Evolutionary conservation across 2,888 invertebrate species (phyloP), one percentile per base, ranked within the genome.

Genomic region (Trissoscelio sp.): DNA sequence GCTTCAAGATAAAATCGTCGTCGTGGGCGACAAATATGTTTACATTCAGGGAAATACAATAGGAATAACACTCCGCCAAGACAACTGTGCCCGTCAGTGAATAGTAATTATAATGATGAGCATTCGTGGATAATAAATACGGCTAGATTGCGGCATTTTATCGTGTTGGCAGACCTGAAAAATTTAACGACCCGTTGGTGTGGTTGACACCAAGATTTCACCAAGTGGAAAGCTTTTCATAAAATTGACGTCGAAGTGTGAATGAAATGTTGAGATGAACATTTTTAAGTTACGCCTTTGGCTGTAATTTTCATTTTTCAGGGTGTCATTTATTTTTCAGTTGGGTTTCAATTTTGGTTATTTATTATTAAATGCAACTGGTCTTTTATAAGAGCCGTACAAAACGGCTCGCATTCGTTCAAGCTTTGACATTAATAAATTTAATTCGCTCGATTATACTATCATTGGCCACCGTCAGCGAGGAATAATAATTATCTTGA

Each of bases 401-500:
- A 9, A 37, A 14, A 44, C 16, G 16, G 16, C 22, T 24, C 3
- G 39, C 34, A 57, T 39, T 37, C 37, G 53, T 42, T 51, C 31
- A 34, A 28, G 44, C 18, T 69, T 57, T 51, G 74, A 39, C 42
- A 70, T 57, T 55, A 74, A 80, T 70, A 64, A 66, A 75, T 64
- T 81, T 51, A 75, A 75, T 81, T 81, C 51, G 16, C 58, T 39
- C 48, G 72, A 67, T 77, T 72, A 72, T 48, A 39, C 75, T 75
- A 80, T 66, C 75, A 53, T 60, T 72, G 81, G 53, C 73, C 77
- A 73, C 66, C 72, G 72, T 77, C 77, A 60, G 55, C 77, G 77
- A 77, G 67, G 67, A 77, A 77, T 67, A 81, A 81, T 81, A 72
- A 81, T 81, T 72, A 81, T 77, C 67, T 77, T 62, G 67, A 75